phyloP scores from a whole-genome alignment of 2,888 invertebrate genomes.

The Dorcus hopei region DNA sequence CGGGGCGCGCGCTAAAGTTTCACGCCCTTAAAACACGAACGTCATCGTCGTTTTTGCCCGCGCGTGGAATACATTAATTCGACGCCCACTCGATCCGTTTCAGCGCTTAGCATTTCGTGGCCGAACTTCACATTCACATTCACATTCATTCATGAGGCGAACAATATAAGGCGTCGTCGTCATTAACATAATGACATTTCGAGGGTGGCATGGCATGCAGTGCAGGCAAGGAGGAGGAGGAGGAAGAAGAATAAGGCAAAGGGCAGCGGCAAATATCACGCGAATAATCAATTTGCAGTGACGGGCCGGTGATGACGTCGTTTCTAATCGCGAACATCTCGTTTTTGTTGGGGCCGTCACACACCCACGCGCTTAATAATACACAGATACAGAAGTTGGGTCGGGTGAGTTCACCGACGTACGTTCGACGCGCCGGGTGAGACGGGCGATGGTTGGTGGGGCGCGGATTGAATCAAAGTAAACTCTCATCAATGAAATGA shows the following conservation, averaged over 20 bases:
- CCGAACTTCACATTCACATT: too few relatives aligned
- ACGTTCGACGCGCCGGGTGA: constrained; percentile 1
- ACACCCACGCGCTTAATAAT: constrained; percentile 23
- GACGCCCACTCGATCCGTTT: too few relatives aligned
- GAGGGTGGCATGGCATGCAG: not conserved
- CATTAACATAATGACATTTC: not conserved
- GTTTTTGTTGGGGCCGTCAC: constrained; percentile 29
- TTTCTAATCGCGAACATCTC: constrained; percentile 31
- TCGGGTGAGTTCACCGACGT: constrained; percentile 10
- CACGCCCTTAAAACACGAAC: too few relatives aligned
- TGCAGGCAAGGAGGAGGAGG: not conserved
- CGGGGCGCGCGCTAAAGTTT: too few relatives aligned
- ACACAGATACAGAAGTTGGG: not conserved
- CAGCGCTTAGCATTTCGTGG: too few relatives aligned
- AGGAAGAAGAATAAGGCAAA: constrained; percentile 2
- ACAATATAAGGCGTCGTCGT: not conserved
- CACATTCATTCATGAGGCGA: not conserved
- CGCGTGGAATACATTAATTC: too few relatives aligned
- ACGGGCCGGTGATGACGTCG: constrained; percentile 35
- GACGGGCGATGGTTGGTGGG: constrained; percentile 4
- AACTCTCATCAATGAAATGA: constrained; percentile 53
- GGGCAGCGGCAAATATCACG: constrained; percentile 23
- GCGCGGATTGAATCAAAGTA: constrained; percentile 8
- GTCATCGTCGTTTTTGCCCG: too few relatives aligned
- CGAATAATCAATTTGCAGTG: constrained; percentile 31